Base-by-base conservation (phyloP, 2,113 vertebrate species). In the Dipodomys spectabilis region DNA sequence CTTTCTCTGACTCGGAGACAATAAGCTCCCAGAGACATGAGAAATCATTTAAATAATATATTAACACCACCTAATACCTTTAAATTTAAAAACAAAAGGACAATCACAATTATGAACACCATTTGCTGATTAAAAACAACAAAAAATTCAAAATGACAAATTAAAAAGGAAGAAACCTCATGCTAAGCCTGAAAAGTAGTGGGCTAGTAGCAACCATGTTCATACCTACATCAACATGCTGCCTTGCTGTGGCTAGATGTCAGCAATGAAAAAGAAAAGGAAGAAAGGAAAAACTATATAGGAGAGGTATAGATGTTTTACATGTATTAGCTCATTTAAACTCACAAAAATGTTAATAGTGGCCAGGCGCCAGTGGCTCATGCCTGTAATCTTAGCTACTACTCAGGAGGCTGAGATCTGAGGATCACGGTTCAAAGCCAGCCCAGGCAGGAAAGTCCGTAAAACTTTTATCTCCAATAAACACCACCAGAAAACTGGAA, bases 141-240 rank as follows among this genome's bases (percentile, higher is more conserved):
- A 57, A 67, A 60, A 87, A n/a, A 82, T 92, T 74, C 78, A 71
- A 75, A 90, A 95, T 75, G 27, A 74, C 32, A 75, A 94, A 80
- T 16, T 32, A 90, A 27, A 78, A 93, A 87, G n/a, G 28, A 84
- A 89, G 35, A 91, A 91, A 82, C n/a, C 30, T 82, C 44, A 86
- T 20, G 23, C 57, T 19, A 27, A 32, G 6, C 11, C 45, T 69
- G 11, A 5, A 74, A 78, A 74, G 25, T 49, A 82, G 16, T 10
- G 92, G 65, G 67, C 23, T 2, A 4, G 64, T 13, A 88, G 91
- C 15, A 64, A 28, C 28, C 16, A 91, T n/a, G 60, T 28, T 75
- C 79, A n/a, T 49, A 74, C 7, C 67, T 75, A 53, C 64, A 64
- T 73, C n/a, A 83, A 83, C 20, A 79, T 7, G 71, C 8, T 32